These are phyloP conservation scores for Epirrhoe tristata DNA, from an alignment of 2,888 invertebrate genomes.

Conservation along the genomic window DNA sequence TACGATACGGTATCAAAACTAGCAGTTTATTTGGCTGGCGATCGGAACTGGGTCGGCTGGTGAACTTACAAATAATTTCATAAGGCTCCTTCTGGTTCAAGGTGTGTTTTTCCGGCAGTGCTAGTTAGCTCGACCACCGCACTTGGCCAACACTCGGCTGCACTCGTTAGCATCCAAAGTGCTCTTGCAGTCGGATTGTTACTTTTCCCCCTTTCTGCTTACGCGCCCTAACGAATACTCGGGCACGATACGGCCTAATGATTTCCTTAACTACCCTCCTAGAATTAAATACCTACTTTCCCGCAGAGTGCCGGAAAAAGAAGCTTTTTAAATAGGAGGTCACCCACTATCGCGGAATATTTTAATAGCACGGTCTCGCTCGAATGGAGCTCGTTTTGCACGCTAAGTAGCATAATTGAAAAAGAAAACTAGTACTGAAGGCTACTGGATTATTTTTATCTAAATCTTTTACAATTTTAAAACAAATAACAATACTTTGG, in stretches of 20 bases:
- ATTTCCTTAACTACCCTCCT: constrained; percentile 49
- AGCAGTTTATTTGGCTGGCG: background rate
- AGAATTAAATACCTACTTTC: constrained; percentile 35
- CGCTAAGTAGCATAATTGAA: constrained; percentile 4
- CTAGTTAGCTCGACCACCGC: constrained; percentile 68
- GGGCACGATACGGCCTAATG: constrained; percentile 57
- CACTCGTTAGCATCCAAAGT: constrained; percentile 70
- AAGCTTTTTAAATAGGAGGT: constrained; percentile 28
- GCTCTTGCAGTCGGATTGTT: constrained; percentile 67
- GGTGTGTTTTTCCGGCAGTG: constrained; percentile 53
- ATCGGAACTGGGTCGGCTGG: constrained; percentile 10
- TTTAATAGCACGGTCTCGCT: constrained; percentile 7
- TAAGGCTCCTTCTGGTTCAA: constrained; percentile 18
- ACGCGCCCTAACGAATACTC: constrained; percentile 49
- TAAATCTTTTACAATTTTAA: constrained; percentile 10
- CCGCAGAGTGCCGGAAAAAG: constrained; percentile 26
- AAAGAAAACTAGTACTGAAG: background rate
- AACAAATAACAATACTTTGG: constrained; percentile 22
- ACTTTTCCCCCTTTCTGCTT: constrained; percentile 54
- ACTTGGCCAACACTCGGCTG: constrained; percentile 63
- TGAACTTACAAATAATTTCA: constrained; percentile 18
- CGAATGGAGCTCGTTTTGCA: constrained; percentile 7
- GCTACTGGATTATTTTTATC: constrained; percentile 1
- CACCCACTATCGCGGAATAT: constrained; percentile 26
- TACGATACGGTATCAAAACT: background rate